These are phyloP conservation scores for Nerophis ophidion DNA, from an alignment of 2,113 vertebrate genomes.

Conservation along the genomic window DNA sequence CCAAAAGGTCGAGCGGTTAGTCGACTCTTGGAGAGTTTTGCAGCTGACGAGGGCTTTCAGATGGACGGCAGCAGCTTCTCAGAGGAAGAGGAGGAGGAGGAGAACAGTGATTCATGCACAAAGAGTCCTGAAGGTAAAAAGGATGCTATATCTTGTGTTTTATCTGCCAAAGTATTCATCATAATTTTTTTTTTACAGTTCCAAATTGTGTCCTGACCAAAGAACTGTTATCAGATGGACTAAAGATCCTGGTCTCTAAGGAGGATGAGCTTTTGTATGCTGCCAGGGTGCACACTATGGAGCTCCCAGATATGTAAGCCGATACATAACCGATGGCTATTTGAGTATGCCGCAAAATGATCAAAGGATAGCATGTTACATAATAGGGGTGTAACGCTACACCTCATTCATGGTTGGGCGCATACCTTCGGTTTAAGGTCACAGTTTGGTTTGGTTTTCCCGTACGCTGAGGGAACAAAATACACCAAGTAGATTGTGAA, in stretches of 20 bases:
- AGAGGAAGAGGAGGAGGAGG: slow-evolving; percentile 32
- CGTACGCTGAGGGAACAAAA: no score
- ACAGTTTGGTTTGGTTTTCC: no score
- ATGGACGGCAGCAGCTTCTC: slow-evolving; percentile 92
- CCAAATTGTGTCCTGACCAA: slow-evolving; percentile 82
- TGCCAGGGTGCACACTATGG: slow-evolving; percentile 82
- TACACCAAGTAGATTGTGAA: no score
- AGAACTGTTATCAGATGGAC: slow-evolving; percentile 83
- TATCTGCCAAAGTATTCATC: slow-evolving; percentile 2
- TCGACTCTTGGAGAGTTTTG: slow-evolving; percentile 87
- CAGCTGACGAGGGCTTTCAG: slow-evolving; percentile 85
- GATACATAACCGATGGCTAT: background rate
- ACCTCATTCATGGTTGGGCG: no score
- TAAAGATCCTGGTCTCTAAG: slow-evolving; percentile 89
- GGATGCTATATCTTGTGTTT: background rate
- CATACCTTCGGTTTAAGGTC: no score
- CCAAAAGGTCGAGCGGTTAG: slow-evolving; percentile 84
- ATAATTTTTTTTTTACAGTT: slow-evolving; percentile 38
- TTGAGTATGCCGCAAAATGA: background rate
- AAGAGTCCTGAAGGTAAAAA: slow-evolving; percentile 53
- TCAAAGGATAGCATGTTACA: background rate
- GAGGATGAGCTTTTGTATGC: slow-evolving; percentile 92
- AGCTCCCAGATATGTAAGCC: slow-evolving; percentile 86
- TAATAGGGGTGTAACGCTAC: no score
- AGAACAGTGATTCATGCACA: slow-evolving; percentile 41